Evolutionary conservation across 2,888 invertebrate genomes (phyloP).

Genomic region (Oligia latruncula): DNA sequence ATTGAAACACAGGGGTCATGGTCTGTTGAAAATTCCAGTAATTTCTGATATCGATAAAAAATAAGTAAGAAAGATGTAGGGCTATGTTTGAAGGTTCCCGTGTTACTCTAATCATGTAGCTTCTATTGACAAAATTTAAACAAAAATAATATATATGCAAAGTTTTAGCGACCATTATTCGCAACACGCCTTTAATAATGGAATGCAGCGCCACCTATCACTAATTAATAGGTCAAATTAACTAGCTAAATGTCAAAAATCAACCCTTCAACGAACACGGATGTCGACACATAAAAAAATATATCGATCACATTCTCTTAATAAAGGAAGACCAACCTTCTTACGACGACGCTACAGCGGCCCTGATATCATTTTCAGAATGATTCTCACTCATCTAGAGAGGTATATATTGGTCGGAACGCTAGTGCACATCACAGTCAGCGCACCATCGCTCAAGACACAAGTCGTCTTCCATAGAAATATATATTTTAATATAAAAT

Average conservation of each 20-base stretch:
- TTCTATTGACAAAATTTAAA: background rate
- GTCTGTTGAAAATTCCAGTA: background rate
- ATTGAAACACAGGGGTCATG: slow-evolving; percentile 1
- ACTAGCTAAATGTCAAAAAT: background rate
- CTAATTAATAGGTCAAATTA: background rate
- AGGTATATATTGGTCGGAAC: slow-evolving; percentile 80
- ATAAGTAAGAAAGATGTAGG: too few relatives aligned
- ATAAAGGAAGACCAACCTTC: slow-evolving; percentile 78
- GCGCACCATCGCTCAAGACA: slow-evolving; percentile 73
- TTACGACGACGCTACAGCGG: slow-evolving; percentile 69
- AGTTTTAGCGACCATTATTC: background rate
- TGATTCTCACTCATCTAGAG: slow-evolving; percentile 75
- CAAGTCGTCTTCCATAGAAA: slow-evolving; percentile 73
- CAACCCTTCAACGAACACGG: slow-evolving; percentile 60
- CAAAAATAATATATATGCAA: background rate
- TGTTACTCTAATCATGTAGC: too few relatives aligned
- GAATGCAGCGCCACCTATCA: background rate
- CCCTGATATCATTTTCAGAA: slow-evolving; percentile 86
- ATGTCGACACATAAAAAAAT: slow-evolving; percentile 60
- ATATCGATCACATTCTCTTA: slow-evolving; percentile 72
- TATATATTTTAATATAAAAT: slow-evolving; percentile 67
- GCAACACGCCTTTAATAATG: background rate
- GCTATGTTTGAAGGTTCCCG: background rate
- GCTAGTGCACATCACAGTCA: slow-evolving; percentile 82
- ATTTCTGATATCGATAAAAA: background rate